Evolutionary conservation across 1,140 invertebrate genomes (phyloP).

Genomic region (Zaprionus nigranus): DNA sequence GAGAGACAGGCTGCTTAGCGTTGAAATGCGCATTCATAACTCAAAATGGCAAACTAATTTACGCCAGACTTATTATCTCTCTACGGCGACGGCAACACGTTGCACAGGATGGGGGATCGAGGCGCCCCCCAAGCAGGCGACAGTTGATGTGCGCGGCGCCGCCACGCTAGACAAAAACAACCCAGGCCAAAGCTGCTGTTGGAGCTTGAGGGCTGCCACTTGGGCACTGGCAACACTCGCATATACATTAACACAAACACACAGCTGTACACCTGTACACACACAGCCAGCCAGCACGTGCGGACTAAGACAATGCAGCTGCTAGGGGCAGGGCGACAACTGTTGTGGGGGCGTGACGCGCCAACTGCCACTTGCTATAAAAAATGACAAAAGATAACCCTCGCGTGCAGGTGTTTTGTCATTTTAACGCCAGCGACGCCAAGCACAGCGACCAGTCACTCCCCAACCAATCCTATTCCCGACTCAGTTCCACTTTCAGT

Average conservation of each 20-base stretch:
- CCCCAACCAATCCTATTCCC: too few species aligned
- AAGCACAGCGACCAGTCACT: not conserved
- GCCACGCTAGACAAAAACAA: conserved; percentile 51
- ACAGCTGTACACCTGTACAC: conserved; percentile 11
- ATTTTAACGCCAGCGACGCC: conserved; percentile 67
- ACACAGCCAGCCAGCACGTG: conserved; percentile 40
- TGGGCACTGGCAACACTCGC: conserved; percentile 47
- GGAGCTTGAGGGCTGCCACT: conserved; percentile 30
- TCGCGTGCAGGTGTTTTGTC: conserved; percentile 74
- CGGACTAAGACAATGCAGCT: conserved; percentile 48
- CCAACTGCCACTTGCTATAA: conserved; percentile 41
- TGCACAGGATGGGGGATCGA: conserved; percentile 10
- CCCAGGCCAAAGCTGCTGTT: conserved; percentile 2
- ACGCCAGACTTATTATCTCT: conserved; percentile 80
- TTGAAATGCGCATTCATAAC: conserved; percentile 81
- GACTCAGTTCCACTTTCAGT: not conserved
- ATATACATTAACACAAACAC: conserved; percentile 58
- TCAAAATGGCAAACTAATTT: conserved; percentile 83
- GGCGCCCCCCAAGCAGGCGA: conserved; percentile 15
- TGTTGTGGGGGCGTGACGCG: conserved; percentile 23
- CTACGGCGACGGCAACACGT: conserved; percentile 63
- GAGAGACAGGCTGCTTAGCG: conserved; percentile 11
- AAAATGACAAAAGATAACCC: conserved; percentile 41
- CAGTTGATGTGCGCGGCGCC: conserved; percentile 36
- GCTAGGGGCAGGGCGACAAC: not conserved